These are phyloP conservation scores for Eudyptes chrysolophus DNA, from an alignment of 2,113 vertebrate species.

Conservation along the genomic window DNA sequence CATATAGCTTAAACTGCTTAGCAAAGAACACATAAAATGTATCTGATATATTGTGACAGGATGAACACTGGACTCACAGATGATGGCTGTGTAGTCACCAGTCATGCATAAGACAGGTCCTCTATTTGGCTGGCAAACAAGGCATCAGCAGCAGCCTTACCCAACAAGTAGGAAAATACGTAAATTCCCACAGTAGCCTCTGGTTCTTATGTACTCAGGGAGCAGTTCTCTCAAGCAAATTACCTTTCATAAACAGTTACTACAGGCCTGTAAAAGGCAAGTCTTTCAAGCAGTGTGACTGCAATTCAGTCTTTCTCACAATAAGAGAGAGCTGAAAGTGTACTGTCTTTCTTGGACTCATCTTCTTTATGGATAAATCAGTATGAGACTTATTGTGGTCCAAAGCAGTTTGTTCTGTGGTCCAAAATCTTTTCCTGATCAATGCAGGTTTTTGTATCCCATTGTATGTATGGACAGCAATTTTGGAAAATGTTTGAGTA, in stretches of 20 bases:
- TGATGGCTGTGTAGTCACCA: not conserved
- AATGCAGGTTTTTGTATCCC: not conserved
- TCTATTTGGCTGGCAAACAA: not conserved
- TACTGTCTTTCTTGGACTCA: not conserved
- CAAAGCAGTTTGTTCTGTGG: not conserved
- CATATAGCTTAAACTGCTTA: not conserved
- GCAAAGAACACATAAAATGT: not conserved
- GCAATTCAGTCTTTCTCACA: not conserved
- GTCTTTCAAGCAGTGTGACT: not conserved
- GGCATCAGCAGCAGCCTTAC: not conserved
- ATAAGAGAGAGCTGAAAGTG: not conserved
- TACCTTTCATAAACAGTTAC: not conserved
- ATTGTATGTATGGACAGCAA: not conserved
- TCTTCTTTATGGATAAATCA: not conserved
- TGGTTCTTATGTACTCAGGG: not conserved
- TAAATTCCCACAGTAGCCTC: not conserved
- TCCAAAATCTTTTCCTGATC: not conserved
- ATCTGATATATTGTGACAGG: not conserved
- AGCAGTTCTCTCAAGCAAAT: not conserved
- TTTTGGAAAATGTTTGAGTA: not conserved
- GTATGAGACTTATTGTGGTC: not conserved
- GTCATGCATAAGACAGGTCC: not conserved
- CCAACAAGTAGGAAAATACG: not conserved
- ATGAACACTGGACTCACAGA: not conserved
- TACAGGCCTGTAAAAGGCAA: not conserved